Evolutionary conservation across 2,888 invertebrate genomes (phyloP).

Genomic region (Lymantria dispar): DNA sequence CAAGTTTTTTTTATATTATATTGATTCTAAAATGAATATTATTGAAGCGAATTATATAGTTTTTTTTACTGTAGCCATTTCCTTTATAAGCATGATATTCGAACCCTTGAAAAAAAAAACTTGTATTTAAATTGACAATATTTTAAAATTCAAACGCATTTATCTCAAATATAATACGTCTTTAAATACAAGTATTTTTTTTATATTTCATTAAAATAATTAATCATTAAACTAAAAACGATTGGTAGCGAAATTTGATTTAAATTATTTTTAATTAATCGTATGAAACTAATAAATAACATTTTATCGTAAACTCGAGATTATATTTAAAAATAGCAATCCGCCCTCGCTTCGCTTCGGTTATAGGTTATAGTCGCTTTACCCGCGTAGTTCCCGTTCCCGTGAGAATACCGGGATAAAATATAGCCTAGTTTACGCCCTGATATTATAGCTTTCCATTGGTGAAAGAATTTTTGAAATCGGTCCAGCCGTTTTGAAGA

Average conservation of each 20-base stretch:
- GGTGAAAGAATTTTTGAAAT: too few relatives aligned
- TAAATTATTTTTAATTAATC: constrained; percentile 16
- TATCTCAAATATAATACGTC: background rate
- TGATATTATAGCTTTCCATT: too few relatives aligned
- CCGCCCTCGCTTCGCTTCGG: too few relatives aligned
- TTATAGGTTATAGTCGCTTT: too few relatives aligned
- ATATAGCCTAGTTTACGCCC: too few relatives aligned
- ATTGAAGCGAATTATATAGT: background rate
- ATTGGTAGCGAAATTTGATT: constrained; percentile 72
- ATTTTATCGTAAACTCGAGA: constrained; percentile 4
- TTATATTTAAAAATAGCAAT: too few relatives aligned
- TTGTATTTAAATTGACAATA: background rate
- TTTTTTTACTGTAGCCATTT: background rate
- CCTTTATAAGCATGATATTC: background rate
- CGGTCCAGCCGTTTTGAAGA: too few relatives aligned
- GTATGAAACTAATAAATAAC: constrained; percentile 10
- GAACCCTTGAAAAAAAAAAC: background rate
- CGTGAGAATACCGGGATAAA: too few relatives aligned
- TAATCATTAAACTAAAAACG: constrained; percentile 38
- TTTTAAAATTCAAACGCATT: background rate
- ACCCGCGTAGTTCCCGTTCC: too few relatives aligned
- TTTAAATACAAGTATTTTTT: constrained; percentile 15
- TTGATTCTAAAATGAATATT: too few relatives aligned
- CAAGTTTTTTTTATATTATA: too few relatives aligned
- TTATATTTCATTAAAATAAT: constrained; percentile 17